Conservation (phyloP, 2,888 invertebrate genomes). For the Drosophila picticornis region DNA sequence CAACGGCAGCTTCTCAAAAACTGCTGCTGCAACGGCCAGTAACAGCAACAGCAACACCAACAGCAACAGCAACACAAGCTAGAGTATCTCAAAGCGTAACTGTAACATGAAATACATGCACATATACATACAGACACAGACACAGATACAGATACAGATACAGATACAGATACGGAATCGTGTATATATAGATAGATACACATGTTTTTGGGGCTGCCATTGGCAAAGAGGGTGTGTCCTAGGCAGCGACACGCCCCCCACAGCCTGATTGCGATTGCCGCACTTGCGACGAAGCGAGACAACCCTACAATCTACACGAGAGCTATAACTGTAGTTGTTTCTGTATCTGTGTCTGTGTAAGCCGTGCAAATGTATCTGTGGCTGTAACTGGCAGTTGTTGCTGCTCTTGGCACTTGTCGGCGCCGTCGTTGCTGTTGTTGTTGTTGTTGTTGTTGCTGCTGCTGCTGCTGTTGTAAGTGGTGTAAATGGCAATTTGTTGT, state of each 20-base stretch:
- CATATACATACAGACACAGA: conserved; percentile 12
- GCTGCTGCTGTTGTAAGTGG: conserved; percentile 70
- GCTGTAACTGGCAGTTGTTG: conserved; percentile 25
- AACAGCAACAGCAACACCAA: conserved; percentile 1
- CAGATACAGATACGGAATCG: background rate
- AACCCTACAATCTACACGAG: conserved; percentile 42
- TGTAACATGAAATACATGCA: conserved; percentile 39
- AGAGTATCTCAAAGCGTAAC: conserved; percentile 60
- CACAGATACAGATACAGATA: conserved; percentile 5
- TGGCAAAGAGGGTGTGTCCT: conserved; percentile 76
- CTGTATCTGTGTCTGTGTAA: conserved; percentile 28
- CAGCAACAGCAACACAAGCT: conserved; percentile 27
- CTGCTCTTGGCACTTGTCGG: conserved; percentile 43
- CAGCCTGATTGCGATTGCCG: conserved; percentile 31
- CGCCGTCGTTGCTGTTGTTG: conserved; percentile 33
- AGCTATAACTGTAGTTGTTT: background rate
- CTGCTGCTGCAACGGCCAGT: conserved; percentile 31
- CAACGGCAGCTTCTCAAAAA: conserved; percentile 80
- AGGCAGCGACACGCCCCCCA: conserved; percentile 62
- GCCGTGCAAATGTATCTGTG: conserved; percentile 21
- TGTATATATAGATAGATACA: conserved; percentile 22
- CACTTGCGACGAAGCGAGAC: conserved; percentile 61
- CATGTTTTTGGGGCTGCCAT: conserved; percentile 65
- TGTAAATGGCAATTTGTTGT: conserved; percentile 81
- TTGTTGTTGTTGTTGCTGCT: conserved; percentile 25